A percentile compares a stretch with the other conserved stretches of the same genome.
These are phyloP conservation scores for Parauchenoglanis ngamensis DNA, from an alignment of 2,797 vertebrate genomes.

Conservation along the genomic window DNA sequence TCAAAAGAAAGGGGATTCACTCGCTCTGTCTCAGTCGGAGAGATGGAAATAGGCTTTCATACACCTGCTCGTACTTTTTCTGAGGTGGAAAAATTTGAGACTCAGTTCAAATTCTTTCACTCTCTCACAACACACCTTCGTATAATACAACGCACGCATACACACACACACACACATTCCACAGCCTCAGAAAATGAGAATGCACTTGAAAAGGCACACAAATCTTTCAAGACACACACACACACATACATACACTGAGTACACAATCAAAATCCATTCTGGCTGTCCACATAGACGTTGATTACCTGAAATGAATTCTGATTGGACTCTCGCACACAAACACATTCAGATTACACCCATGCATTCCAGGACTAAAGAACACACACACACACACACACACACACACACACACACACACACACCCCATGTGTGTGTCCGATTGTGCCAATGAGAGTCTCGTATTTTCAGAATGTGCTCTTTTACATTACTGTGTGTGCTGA, in stretches of 20 bases:
- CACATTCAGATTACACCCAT: constrained; percentile 65
- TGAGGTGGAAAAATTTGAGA: constrained; percentile 54
- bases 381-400: constrained; percentile 17
- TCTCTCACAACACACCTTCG: constrained; percentile 49
- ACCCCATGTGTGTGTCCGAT: constrained; percentile 51
- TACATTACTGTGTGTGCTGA: constrained; percentile 34
- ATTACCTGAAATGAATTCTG: constrained; percentile 50
- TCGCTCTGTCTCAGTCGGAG: constrained; percentile 41
- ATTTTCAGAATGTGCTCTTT: constrained; percentile 40
- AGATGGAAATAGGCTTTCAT: constrained; percentile 52
- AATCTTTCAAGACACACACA: constrained; percentile 32
- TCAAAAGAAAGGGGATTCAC: constrained; percentile 56
- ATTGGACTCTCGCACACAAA: constrained; percentile 56
- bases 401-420: constrained; percentile 28
- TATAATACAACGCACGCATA: constrained; percentile 44
- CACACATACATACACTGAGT: constrained; percentile 10
- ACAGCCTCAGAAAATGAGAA: constrained; percentile 43
- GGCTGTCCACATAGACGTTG: constrained; percentile 46
- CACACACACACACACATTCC: constrained; percentile 23
- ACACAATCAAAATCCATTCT: constrained; percentile 51
- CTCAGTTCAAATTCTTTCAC: constrained; percentile 52
- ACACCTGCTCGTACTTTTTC: constrained; percentile 45
- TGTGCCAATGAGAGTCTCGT: constrained; percentile 56
- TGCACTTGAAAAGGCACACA: constrained; percentile 45
- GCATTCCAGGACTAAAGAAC: constrained; percentile 60